Conservation (phyloP, 1,140 invertebrate species). For the Zaprionus vittiger region DNA sequence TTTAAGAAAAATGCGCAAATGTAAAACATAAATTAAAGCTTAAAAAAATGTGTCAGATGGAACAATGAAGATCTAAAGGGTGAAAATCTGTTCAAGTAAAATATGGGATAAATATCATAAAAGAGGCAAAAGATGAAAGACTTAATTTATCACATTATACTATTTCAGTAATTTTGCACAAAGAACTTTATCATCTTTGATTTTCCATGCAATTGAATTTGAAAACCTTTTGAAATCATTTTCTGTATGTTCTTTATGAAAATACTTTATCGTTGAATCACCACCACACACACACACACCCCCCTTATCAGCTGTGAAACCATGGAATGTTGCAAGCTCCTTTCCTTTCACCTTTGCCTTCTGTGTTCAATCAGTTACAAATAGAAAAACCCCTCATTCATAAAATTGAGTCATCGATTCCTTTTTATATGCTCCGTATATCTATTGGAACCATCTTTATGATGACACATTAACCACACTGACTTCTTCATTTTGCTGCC, state of each 20-base stretch:
- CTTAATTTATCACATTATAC: not conserved
- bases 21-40: conserved; percentile 1
- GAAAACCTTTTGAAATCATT: not conserved
- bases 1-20: not conserved
- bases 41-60: not conserved
- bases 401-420: conserved; percentile 28
- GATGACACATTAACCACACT: conserved; percentile 38
- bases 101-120: not conserved
- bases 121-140: not conserved
- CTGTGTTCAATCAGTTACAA: conserved; percentile 7
- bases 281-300: not conserved
- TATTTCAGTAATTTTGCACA: not conserved
- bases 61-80: not conserved
- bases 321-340: conserved; percentile 23
- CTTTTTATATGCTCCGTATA: conserved; percentile 4
- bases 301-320: not conserved
- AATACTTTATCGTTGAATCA: conserved; percentile 20
- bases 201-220: not conserved
- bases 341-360: conserved; percentile 15
- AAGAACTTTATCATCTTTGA: not conserved
- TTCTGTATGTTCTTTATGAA: not conserved
- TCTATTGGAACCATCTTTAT: conserved; percentile 31
- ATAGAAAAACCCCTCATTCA: conserved; percentile 19
- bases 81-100: not conserved
- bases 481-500: not conserved